Base-by-base conservation (phyloP, 2,113 vertebrate genomes). In the Pedetes capensis region DNA sequence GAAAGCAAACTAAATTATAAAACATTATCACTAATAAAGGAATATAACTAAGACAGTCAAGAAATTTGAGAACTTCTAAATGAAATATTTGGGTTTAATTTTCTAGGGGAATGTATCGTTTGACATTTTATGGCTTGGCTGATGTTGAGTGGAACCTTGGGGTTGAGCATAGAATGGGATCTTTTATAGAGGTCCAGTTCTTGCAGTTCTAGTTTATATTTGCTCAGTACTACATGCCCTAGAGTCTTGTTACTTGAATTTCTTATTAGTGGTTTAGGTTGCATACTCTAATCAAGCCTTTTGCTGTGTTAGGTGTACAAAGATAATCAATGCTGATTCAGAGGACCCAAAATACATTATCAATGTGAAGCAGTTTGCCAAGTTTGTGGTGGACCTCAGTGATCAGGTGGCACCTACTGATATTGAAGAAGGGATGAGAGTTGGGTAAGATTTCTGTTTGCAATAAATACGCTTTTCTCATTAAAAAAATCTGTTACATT, bases 331-430 rank as follows among this genome's bases (percentile, higher is more conserved):
- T 55, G 99, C 99, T 16, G 99, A 99, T 98, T 99, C 99, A 0
- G 99, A 99, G 97, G 99, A 99, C 96, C 99, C 99, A 11, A 99
- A 99, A 97, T 99, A 99, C 97, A 99, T 99, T 47, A 99, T 99
- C 98, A 99, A 99, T 18, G 99, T 99, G 89, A 99, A 99, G 96
- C 99, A 99, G 96, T 99, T 99, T 98, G 99, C 99, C 94, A 99
- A 99, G 98, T 99, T 99, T 51, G 99, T 99, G 98, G 99, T 99
- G 97, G 99, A 99, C 96, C 98, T 99, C 96, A 99, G 99, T 78
- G 99, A 99, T 97, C 99, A 99, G 97, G 99, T 99, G 91, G 99
- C 99, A 63, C 99, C 99, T 2, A 99, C 99, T 59, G 99, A 99
- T 98, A 99, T 99, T 39, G 99, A 99, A 98, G 99, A 99, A 97